Conservation (phyloP, 2,113 vertebrate species). For the Procavia capensis region DNA sequence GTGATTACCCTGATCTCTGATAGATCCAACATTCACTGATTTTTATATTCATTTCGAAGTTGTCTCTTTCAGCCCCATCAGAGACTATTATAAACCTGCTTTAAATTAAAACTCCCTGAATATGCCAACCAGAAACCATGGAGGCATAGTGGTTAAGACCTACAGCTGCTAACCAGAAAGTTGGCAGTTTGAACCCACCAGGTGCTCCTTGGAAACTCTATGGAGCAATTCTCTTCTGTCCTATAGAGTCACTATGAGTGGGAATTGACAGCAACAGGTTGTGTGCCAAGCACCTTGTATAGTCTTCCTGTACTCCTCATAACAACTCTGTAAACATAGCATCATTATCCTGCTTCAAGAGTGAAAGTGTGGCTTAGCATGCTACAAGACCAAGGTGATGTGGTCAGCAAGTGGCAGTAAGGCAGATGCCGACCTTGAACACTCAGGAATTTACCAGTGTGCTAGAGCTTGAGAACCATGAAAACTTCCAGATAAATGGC, state of each 20-base stretch:
- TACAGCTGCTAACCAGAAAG: too few relatives aligned
- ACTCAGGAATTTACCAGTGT: constrained; percentile 36
- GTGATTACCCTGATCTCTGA: neutral
- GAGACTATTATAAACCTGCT: neutral
- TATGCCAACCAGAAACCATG: neutral
- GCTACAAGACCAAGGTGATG: neutral
- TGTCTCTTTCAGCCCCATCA: neutral
- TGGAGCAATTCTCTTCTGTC: too few relatives aligned
- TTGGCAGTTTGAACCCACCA: too few relatives aligned
- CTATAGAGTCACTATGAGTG: too few relatives aligned
- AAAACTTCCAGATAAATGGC: neutral
- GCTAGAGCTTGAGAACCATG: constrained; percentile 11
- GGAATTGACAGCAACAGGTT: too few relatives aligned
- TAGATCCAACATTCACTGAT: neutral
- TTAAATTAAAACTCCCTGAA: neutral
- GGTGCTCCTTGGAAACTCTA: too few relatives aligned
- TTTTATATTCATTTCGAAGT: constrained; percentile 11
- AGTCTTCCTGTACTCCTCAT: neutral
- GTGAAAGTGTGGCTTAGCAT: neutral
- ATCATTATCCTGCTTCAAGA: neutral
- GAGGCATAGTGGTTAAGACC: too few relatives aligned
- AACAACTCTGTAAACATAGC: neutral
- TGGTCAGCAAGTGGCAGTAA: neutral
- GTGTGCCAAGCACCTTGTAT: neutral
- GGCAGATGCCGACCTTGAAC: neutral